Conservation (phyloP, 2,797 vertebrate species). For the Ambastaia sidthimunki region DNA sequence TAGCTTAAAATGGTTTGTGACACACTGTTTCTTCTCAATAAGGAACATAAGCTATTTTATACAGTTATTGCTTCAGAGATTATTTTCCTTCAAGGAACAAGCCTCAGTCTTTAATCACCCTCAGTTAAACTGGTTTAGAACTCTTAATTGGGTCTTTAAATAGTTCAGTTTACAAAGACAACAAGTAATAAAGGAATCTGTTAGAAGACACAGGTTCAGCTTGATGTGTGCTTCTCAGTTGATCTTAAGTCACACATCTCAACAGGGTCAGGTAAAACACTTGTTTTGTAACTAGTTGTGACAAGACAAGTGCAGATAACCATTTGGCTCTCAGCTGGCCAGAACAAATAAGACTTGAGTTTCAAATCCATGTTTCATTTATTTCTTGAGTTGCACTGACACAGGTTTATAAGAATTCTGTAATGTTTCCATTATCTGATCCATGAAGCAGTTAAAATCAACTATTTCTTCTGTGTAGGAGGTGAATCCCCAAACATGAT, state of each 20-base stretch:
- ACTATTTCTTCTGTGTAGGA: constrained; percentile 30
- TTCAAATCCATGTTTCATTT: constrained; percentile 38
- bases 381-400: constrained; percentile 41
- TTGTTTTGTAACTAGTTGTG: constrained; percentile 48
- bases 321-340: constrained; percentile 43
- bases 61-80: constrained; percentile 64
- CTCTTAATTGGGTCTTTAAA: constrained; percentile 47
- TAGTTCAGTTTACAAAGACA: constrained; percentile 68
- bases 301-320: constrained; percentile 58
- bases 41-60: constrained; percentile 64
- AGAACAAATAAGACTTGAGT: constrained; percentile 35
- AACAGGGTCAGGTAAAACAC: constrained; percentile 60
- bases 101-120: constrained; percentile 41
- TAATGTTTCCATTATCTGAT: constrained; percentile 37
- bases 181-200: constrained; percentile 63
- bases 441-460: constrained; percentile 47
- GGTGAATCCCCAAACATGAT: constrained; percentile 27
- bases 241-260: constrained; percentile 65
- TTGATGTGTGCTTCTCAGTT: constrained; percentile 55
- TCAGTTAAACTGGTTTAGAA: constrained; percentile 61
- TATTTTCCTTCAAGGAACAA: constrained; percentile 56
- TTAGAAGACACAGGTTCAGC: constrained; percentile 55
- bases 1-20: constrained; percentile 69
- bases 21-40: constrained; percentile 56
- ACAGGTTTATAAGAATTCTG: constrained; percentile 47